A percentile compares a stretch with the other conserved stretches of the same genome.
These are phyloP conservation scores for Sinhomidia bicolor DNA, from an alignment of 2,888 invertebrate genomes.

Conservation along the genomic window DNA sequence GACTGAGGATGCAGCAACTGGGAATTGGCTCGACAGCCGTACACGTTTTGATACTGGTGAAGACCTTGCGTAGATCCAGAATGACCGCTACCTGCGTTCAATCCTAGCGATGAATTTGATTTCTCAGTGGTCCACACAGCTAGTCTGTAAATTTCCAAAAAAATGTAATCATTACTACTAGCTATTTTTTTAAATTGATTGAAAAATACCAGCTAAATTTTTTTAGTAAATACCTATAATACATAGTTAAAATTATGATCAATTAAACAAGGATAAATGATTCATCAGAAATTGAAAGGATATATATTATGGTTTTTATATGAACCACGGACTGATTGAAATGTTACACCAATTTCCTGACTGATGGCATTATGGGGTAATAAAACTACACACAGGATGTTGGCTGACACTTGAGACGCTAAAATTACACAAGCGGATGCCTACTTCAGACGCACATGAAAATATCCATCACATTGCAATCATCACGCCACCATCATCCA, in stretches of 20 bases:
- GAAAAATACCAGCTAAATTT: too few relatives aligned
- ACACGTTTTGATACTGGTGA: conserved; percentile 61
- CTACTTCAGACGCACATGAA: background rate
- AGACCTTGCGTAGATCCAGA: conserved; percentile 49
- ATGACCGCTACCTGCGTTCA: conserved; percentile 50
- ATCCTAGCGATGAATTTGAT: conserved; percentile 60
- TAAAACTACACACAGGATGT: conserved; percentile 44
- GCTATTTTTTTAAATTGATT: too few relatives aligned
- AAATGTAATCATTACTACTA: background rate
- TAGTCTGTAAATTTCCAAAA: conserved; percentile 25
- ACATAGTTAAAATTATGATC: too few relatives aligned
- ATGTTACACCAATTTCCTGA: background rate
- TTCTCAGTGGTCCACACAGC: conserved; percentile 69
- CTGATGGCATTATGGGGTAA: background rate
- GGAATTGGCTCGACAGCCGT: conserved; percentile 36
- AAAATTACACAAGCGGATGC: conserved; percentile 34
- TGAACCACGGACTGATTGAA: background rate
- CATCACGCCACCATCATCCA: background rate
- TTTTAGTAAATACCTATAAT: too few relatives aligned
- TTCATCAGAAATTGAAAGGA: background rate
- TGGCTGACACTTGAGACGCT: conserved; percentile 40
- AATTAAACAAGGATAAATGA: too few relatives aligned
- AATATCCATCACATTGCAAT: background rate
- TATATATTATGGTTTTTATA: background rate
- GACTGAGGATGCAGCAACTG: conserved; percentile 56